Percentiles rank a stretch among this genome's conserved stretches.
Conservation (phyloP, 2,113 vertebrate species). For the Urocolius indicus region DNA sequence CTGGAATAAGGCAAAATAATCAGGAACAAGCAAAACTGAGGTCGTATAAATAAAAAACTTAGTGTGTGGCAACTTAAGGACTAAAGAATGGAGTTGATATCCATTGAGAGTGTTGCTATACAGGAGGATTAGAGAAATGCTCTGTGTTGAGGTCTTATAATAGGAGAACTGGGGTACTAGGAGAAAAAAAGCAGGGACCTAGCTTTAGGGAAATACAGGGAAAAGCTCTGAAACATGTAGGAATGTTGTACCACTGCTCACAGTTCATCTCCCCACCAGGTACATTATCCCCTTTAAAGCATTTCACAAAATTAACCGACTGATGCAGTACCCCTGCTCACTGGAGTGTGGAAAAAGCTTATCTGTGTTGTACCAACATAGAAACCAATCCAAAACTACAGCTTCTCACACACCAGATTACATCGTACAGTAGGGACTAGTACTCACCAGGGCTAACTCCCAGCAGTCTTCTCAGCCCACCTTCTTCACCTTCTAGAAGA, state of each 20-base stretch:
- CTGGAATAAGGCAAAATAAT: background rate
- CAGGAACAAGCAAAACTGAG: fast-evolving
- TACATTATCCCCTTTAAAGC: fast-evolving
- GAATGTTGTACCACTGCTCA: background rate
- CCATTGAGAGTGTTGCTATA: background rate
- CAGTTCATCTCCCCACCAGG: background rate
- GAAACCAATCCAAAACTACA: background rate
- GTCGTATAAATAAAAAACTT: fast-evolving
- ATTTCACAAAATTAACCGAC: background rate
- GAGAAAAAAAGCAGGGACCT: background rate
- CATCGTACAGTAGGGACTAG: background rate
- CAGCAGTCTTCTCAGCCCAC: fast-evolving
- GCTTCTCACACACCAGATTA: background rate
- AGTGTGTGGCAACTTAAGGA: background rate
- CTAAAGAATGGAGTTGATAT: background rate
- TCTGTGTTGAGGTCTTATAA: fast-evolving
- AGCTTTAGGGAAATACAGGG: fast-evolving
- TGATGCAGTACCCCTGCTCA: background rate
- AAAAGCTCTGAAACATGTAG: background rate
- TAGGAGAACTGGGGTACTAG: background rate
- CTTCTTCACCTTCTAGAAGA: background rate
- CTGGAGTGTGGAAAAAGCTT: background rate
- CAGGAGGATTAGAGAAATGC: background rate
- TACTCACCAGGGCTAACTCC: background rate
- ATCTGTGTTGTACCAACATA: fast-evolving